A percentile compares a stretch with the other conserved stretches of the same genome.
Conservation (phyloP, 2,797 vertebrate species). For the Schizothorax lantsangensis region DNA sequence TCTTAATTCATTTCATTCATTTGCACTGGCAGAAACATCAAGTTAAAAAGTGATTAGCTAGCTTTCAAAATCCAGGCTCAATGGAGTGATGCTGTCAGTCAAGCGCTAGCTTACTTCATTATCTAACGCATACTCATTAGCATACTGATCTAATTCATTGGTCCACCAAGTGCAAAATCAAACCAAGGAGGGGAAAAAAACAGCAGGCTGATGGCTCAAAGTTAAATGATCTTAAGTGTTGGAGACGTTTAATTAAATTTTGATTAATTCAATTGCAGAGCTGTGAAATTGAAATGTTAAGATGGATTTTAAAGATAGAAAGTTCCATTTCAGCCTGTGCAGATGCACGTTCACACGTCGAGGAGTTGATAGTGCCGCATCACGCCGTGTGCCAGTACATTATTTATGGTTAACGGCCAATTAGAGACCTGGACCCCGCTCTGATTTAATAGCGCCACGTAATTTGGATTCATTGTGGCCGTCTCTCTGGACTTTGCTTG, state of each 20-base stretch:
- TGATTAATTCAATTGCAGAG: slow-evolving; percentile 62
- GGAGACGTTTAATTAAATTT: slow-evolving; percentile 66
- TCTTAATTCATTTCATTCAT: slow-evolving; percentile 27
- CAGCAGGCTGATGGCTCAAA: slow-evolving; percentile 57
- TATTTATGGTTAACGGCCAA: slow-evolving; percentile 71
- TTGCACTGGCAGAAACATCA: slow-evolving; percentile 1
- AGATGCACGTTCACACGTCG: slow-evolving; percentile 53
- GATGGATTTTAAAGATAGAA: slow-evolving; percentile 55
- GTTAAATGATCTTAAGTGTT: slow-evolving; percentile 67
- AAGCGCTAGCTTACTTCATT: slow-evolving; percentile 53
- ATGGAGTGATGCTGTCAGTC: slow-evolving; percentile 39
- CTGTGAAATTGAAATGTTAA: slow-evolving; percentile 62
- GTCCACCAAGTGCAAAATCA: slow-evolving; percentile 72
- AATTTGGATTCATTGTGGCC: slow-evolving; percentile 55
- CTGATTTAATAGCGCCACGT: slow-evolving; percentile 40
- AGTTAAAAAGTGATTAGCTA: slow-evolving; percentile 49
- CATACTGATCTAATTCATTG: slow-evolving; percentile 68
- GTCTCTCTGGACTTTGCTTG: slow-evolving; percentile 27
- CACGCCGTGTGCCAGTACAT: slow-evolving; percentile 58
- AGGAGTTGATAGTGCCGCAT: slow-evolving; percentile 50
- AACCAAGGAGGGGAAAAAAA: slow-evolving; percentile 49
- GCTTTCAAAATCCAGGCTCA: slow-evolving; percentile 40
- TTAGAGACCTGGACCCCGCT: slow-evolving; percentile 61
- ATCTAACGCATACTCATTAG: slow-evolving; percentile 46
- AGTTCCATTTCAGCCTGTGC: slow-evolving; percentile 44